These are phyloP conservation scores for Penaeus vannamei DNA, from an alignment of 1,140 invertebrate genomes.

Conservation along the genomic window DNA sequence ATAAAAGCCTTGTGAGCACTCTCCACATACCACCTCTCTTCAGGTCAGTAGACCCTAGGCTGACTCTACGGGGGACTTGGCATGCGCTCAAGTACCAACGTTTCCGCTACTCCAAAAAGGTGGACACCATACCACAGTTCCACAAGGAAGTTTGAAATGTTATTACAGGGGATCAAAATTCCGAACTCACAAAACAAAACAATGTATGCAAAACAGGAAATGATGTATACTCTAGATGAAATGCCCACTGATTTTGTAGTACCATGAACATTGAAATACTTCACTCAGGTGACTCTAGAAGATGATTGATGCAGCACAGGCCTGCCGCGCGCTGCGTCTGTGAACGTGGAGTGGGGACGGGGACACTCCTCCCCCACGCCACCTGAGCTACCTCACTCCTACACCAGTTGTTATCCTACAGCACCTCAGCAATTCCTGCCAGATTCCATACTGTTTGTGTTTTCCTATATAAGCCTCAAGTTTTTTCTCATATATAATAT, in stretches of 20 bases:
- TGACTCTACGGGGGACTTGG: slow-evolving; percentile 50
- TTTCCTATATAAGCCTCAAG: slow-evolving; percentile 36
- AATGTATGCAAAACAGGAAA: slow-evolving; percentile 61
- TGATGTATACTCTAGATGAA: slow-evolving; percentile 50
- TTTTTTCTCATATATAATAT: slow-evolving; percentile 9
- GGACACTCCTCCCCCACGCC: slow-evolving; percentile 39
- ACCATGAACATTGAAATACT: slow-evolving; percentile 62
- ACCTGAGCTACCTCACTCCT: slow-evolving; percentile 64
- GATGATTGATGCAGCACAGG: slow-evolving; percentile 53
- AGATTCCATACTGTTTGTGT: slow-evolving; percentile 30
- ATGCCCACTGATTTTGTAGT: slow-evolving; percentile 65
- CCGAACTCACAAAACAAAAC: slow-evolving; percentile 62
- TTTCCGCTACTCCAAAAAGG: slow-evolving; percentile 53
- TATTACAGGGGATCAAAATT: slow-evolving; percentile 63
- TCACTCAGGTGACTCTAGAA: slow-evolving; percentile 64
- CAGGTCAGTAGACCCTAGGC: slow-evolving; percentile 49
- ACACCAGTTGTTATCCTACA: slow-evolving; percentile 32
- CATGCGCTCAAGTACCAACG: slow-evolving; percentile 40
- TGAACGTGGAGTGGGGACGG: slow-evolving; percentile 51
- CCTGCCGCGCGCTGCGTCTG: slow-evolving; percentile 43
- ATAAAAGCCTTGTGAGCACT: slow-evolving; percentile 64
- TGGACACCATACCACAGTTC: slow-evolving; percentile 52
- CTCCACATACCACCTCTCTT: slow-evolving; percentile 59
- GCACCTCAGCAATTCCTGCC: slow-evolving; percentile 17
- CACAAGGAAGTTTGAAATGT: slow-evolving; percentile 51